A percentile compares a stretch with the other conserved stretches of the same genome.
These are phyloP conservation scores for Zoanthus sansibaricus DNA, from an alignment of 92 coral and sea anemone species.

Conservation along the genomic window DNA sequence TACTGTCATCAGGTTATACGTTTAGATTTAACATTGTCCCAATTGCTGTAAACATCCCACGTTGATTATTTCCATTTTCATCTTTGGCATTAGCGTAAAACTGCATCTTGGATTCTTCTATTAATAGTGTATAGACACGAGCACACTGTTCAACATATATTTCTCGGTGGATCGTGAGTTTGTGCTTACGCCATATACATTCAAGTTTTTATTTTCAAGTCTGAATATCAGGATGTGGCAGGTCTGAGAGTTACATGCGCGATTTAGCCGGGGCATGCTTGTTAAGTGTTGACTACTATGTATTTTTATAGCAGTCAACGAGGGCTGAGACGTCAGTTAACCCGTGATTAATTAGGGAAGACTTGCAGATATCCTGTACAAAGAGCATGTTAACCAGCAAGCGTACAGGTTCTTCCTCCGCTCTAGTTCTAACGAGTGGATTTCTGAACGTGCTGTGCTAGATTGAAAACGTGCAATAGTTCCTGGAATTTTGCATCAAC, in stretches of 20 bases:
- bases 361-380: slow-evolving; percentile 14
- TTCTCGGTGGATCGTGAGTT: slow-evolving; percentile 24
- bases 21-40: slow-evolving; percentile 21
- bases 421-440: slow-evolving; percentile 40
- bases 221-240: slow-evolving; percentile 47
- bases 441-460: slow-evolving; percentile 18
- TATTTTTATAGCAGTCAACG: slow-evolving; percentile 16
- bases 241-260: slow-evolving; percentile 32
- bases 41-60: slow-evolving; percentile 7
- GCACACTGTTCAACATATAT: slow-evolving; percentile 40
- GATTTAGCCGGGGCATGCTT: slow-evolving; percentile 41
- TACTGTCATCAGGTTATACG: slow-evolving; percentile 4
- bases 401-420: slow-evolving; percentile 1
- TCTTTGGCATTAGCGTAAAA: slow-evolving; percentile 23
- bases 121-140: slow-evolving; percentile 5
- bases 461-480: slow-evolving; percentile 14
- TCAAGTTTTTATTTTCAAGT: slow-evolving; percentile 39
- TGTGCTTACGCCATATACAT: slow-evolving; percentile 28
- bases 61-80: slow-evolving; percentile 30
- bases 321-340: slow-evolving; percentile 23
- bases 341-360: slow-evolving; percentile 18
- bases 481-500: slow-evolving; percentile 10
- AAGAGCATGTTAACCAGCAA: not conserved
- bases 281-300: slow-evolving; percentile 20
- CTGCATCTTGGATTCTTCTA: slow-evolving; percentile 20